Conservation (phyloP, 2,113 vertebrate genomes). For the Halcyon malimbica region DNA sequence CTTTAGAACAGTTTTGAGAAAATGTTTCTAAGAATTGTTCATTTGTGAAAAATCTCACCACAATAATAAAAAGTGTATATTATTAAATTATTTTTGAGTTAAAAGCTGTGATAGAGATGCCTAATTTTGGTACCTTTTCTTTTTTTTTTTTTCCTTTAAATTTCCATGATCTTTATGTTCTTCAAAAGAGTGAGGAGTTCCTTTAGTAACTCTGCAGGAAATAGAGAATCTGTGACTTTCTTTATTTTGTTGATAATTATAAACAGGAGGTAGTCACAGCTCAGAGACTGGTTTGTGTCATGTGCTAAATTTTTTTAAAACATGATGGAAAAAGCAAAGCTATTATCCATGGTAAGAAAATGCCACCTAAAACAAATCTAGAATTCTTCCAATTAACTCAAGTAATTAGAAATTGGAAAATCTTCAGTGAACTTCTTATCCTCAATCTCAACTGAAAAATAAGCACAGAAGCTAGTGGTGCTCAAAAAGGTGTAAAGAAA, state of each 20-base stretch:
- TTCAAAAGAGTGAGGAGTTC: constrained; percentile 6
- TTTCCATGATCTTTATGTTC: not conserved
- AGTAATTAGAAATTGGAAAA: constrained; percentile 67
- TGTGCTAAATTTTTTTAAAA: constrained; percentile 4
- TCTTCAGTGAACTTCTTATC: constrained; percentile 48
- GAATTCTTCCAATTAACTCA: constrained; percentile 65
- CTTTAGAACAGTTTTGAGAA: not conserved
- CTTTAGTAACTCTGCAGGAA: constrained; percentile 47
- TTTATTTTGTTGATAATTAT: constrained; percentile 55
- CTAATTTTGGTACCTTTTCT: not conserved
- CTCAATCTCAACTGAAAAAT: constrained; percentile 42
- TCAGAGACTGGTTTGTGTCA: constrained; percentile 14
- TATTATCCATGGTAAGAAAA: constrained; percentile 61
- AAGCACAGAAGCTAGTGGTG: not conserved
- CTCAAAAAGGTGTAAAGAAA: constrained; percentile 34
- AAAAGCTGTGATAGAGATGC: not conserved
- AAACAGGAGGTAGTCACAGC: constrained; percentile 56
- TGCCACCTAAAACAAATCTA: constrained; percentile 45
- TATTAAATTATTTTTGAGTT: constrained; percentile 8
- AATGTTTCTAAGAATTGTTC: not conserved
- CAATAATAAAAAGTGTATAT: not conserved
- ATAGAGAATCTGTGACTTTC: constrained; percentile 34
- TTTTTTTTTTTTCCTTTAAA: not conserved
- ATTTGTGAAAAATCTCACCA: not conserved
- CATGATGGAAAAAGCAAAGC: constrained; percentile 28